A percentile compares a stretch with the other conserved stretches of the same genome.
phyloP scores from a whole-genome alignment of 2,113 vertebrate species.

The Ranitomeya imitator region DNA sequence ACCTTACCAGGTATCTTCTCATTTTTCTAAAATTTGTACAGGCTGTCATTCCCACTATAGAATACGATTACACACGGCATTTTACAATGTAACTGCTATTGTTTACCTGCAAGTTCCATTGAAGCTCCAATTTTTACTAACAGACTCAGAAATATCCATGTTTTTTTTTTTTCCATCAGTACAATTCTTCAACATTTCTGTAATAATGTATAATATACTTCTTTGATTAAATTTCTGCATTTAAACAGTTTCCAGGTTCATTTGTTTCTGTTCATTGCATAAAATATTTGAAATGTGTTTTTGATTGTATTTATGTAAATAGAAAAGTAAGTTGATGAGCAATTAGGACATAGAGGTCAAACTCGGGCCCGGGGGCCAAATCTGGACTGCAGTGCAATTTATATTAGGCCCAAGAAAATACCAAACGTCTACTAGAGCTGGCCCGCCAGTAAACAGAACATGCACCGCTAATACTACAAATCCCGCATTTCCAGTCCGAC shows the following conservation, averaged over 20 bases:
- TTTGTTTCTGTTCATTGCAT: neutral
- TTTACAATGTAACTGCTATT: conserved; percentile 90
- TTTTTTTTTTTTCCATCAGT: conserved; percentile 51
- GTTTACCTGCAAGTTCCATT: conserved; percentile 60
- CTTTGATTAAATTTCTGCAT: conserved; percentile 73
- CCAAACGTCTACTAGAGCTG: no score
- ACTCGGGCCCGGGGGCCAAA: no score
- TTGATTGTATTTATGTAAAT: neutral
- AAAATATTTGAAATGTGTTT: neutral
- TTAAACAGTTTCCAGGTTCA: conserved; percentile 65
- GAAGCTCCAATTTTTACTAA: conserved; percentile 62
- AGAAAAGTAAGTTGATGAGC: neutral
- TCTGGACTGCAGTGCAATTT: no score
- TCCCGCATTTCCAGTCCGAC: no score
- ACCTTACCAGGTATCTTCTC: conserved; percentile 89
- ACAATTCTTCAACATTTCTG: conserved; percentile 71
- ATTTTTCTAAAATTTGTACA: conserved; percentile 99
- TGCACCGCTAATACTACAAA: no score
- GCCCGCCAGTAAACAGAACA: no score
- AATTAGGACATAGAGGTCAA: no score
- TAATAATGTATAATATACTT: conserved; percentile 71
- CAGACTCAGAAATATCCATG: conserved; percentile 65
- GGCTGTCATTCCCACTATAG: conserved; percentile 99
- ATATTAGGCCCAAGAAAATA: no score
- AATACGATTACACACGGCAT: conserved; percentile 98